Evolutionary conservation across 2,113 vertebrate species (phyloP), one percentile per base, ranked within the genome.

Genomic region (Pipra filicauda): DNA sequence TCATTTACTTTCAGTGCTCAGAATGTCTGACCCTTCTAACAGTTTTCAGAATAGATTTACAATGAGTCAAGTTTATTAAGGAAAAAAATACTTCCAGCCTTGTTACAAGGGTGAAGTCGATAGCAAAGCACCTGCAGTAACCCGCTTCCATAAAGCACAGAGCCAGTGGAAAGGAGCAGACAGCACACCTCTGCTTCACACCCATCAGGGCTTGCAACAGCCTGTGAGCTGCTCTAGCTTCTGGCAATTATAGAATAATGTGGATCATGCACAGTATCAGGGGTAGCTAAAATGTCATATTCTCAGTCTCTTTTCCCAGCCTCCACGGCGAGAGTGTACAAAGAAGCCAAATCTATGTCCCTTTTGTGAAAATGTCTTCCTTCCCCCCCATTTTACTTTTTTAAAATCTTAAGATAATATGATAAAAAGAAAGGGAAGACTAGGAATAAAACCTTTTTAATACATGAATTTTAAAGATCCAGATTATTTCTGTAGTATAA

Each of bases 361-460:
- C 14, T 82, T 52, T 69, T 52, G 37, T 64, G 61, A 85, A 91
- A 85, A 44, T 21, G 3, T 48, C 24, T 91, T 70, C 46, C 54
- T 24, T 23, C 1, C 2, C 3, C 1, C 6, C 4, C 5, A 0
- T 1, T 44, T 74, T 35, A 54, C 0, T 17, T 12, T 16, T n/a
- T 28, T 71, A 41, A 41, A 31, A 43, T 35, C 33, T 79, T 35
- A 39, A 5, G 8, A 39, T 33, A 76, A 9, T 49, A 55, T n/a
- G 33, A 55, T 31, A 33, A 28, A 79, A 71, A 82, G 13, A 37
- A 55, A 57, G 10, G 35, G 22, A 43, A 78, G 21, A 28, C 8
- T 54, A 24, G 17, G 21, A 62, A 74, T n/a, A 85, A 82, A 93
- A 72, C 5, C 15, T 41, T 89, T 70, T 58, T 12, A 89, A 81